phyloP scores from a whole-genome alignment of 2,888 invertebrate species.

The Merodon equestris region DNA sequence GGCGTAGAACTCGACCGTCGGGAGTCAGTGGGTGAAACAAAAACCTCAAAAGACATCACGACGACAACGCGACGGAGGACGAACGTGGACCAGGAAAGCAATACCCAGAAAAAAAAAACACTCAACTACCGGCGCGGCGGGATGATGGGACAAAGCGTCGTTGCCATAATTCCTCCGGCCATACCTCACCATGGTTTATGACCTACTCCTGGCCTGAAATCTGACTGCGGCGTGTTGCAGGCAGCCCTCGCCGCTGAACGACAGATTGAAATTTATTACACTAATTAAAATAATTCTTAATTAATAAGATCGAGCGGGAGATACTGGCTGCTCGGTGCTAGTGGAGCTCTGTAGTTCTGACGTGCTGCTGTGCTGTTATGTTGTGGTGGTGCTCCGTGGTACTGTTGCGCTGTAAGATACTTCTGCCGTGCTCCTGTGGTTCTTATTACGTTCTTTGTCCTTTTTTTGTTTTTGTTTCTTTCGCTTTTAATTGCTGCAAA shows the following conservation, averaged over 20 bases:
- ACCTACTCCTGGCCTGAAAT: slow-evolving; percentile 57
- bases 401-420: slow-evolving; percentile 32
- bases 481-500: slow-evolving; percentile 55
- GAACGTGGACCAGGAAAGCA: no score
- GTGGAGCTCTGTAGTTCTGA: slow-evolving; percentile 19
- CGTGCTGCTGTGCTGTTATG: neutral
- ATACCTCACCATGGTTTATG: slow-evolving; percentile 65
- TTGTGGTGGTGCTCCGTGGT: slow-evolving; percentile 9
- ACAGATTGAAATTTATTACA: slow-evolving; percentile 77
- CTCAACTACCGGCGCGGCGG: no score
- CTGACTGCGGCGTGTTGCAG: slow-evolving; percentile 57
- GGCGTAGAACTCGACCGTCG: neutral
- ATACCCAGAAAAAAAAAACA: no score
- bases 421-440: slow-evolving; percentile 17
- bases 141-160: slow-evolving; percentile 6
- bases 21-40: slow-evolving; percentile 1
- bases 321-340: slow-evolving; percentile 33
- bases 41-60: slow-evolving; percentile 39
- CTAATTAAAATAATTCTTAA: slow-evolving; percentile 80
- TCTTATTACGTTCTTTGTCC: slow-evolving; percentile 1
- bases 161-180: slow-evolving; percentile 45
- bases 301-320: slow-evolving; percentile 76
- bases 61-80: slow-evolving; percentile 9
- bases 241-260: slow-evolving; percentile 45
- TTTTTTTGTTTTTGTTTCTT: slow-evolving; percentile 3